Percentiles rank a stretch among this genome's conserved stretches.
These are phyloP conservation scores for Antrozous pallidus DNA, from an alignment of 2,797 vertebrate genomes.

Conservation along the genomic window DNA sequence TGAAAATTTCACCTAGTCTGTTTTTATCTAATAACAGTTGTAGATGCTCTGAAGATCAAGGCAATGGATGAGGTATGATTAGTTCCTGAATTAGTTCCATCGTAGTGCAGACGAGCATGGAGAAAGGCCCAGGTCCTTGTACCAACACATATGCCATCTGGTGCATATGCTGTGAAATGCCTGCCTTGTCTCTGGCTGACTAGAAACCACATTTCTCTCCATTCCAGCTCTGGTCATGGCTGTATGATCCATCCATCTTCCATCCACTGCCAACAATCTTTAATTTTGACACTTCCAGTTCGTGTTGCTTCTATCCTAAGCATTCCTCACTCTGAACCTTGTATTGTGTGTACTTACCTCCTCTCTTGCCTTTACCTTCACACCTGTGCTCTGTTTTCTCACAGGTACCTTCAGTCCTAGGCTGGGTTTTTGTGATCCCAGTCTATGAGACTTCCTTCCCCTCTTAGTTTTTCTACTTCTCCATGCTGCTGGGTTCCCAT, in stretches of 20 bases:
- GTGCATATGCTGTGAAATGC: background rate
- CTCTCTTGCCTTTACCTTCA: background rate
- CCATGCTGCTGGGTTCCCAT: rapidly evolving
- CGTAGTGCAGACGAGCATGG: background rate
- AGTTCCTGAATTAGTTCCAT: background rate
- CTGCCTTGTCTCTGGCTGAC: background rate
- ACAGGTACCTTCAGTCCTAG: background rate
- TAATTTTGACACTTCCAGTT: background rate
- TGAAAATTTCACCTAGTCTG: background rate
- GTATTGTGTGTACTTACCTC: background rate
- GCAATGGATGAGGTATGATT: background rate
- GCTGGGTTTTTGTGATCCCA: background rate
- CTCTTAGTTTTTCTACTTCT: background rate
- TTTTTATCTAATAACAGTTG: background rate
- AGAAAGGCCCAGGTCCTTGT: background rate
- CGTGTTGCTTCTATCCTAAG: background rate
- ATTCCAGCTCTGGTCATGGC: background rate
- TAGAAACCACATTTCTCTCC: background rate
- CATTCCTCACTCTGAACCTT: background rate
- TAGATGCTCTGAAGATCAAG: background rate
- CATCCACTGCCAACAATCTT: background rate
- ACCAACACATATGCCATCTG: background rate
- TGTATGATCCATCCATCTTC: background rate
- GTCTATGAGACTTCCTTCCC: background rate
- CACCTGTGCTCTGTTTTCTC: background rate